Evolutionary conservation across 2,888 invertebrate species (phyloP).

Genomic region (Dendrolimus houi): DNA sequence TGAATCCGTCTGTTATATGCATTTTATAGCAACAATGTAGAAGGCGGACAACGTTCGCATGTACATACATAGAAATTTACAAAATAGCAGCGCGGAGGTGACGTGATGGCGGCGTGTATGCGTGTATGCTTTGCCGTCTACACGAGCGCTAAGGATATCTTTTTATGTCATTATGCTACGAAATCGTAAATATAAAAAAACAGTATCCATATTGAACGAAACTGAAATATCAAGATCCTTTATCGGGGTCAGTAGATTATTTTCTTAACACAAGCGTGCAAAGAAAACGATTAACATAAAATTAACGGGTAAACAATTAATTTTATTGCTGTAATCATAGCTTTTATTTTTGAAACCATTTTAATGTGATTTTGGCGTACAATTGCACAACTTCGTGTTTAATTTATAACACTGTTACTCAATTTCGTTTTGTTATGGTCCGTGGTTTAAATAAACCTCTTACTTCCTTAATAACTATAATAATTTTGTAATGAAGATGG

Average conservation of each 20-base stretch:
- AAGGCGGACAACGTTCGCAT: too few species aligned
- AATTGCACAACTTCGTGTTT: not conserved
- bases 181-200: too few species aligned
- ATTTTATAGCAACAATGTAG: too few species aligned
- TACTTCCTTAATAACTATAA: not conserved
- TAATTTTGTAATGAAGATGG: not conserved
- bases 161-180: too few species aligned
- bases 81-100: too few species aligned
- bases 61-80: too few species aligned
- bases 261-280: not conserved
- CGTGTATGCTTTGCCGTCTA: too few species aligned
- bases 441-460: not conserved
- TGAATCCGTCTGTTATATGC: too few species aligned
- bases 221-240: too few species aligned
- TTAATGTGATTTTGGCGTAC: not conserved
- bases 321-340: not conserved
- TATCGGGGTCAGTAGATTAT: not conserved
- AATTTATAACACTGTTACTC: not conserved
- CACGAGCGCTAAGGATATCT: too few species aligned
- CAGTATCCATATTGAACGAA: too few species aligned
- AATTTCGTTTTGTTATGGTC: not conserved
- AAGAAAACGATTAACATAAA: not conserved
- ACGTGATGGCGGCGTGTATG: too few species aligned
- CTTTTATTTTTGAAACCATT: not conserved
- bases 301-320: not conserved